Evolutionary conservation across 2,888 invertebrate genomes (phyloP), one percentile per base, ranked within the genome.

Genomic region (Copidosoma aretas): DNA sequence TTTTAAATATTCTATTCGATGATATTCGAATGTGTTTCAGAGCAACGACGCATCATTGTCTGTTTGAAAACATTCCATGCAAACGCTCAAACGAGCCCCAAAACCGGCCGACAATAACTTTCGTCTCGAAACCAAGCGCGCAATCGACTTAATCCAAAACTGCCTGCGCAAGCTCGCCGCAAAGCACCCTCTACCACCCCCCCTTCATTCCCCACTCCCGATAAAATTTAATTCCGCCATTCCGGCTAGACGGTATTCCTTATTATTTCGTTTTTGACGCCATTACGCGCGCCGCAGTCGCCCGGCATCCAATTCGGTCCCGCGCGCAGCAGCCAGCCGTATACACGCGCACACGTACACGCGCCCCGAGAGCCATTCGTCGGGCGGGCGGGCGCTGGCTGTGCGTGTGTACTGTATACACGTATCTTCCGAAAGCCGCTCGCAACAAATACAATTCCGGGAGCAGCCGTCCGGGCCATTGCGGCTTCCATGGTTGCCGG

Each of bases 381-480:
- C 65, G 62, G 53, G 49, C 14, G 57, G 52, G 67, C 59, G 32
- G n/a, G n/a, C 32, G 4, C 4, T 32, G 3, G 32, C 8, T 5
- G 8, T 32, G 8, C 32, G 32, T 32, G 32, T 32, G 32, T 8
- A 32, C 32, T n/a, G n/a, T n/a, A 8, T 8, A 32, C 4, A 32
- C 4, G 32, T 32, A 32, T 32, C 32, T 32, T 32, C 32, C 32
- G 32, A 32, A 32, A 32, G 32, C 32, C 49, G 46, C 51, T 41
- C 61, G 75, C 77, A 80, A 81, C 81, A 81, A 81, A 82, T 79
- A 82, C 81, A 81, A 82, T 82, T 81, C 74, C 77, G 58, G 53
- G 32, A 25, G 17, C 60, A 32, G 51, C 51, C 12, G 51, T 75
- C 75, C 58, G 66, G 77, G 77, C 79, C 78, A 81, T 80, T 80